Evolutionary conservation across 2,797 vertebrate species (phyloP).

Genomic region (Diceros bicornis): DNA sequence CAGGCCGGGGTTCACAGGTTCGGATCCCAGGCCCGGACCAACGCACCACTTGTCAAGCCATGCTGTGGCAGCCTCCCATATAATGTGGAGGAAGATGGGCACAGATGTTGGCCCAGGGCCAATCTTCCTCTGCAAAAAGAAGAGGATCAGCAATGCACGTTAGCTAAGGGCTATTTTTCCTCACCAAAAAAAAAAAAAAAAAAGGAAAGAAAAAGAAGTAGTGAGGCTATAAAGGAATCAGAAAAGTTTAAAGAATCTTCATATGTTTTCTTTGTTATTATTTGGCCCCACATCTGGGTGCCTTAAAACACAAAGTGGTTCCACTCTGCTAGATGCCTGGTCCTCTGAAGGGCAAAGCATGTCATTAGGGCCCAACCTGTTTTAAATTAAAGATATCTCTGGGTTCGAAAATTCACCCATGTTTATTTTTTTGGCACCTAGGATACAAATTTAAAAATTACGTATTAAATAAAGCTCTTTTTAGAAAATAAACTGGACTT

Average conservation of each 20-base stretch:
- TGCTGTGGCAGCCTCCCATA: too few species aligned
- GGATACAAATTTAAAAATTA: neutral
- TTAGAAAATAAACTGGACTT: slow-evolving; percentile 32
- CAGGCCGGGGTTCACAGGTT: too few species aligned
- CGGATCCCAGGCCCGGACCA: too few species aligned
- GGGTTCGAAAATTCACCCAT: neutral
- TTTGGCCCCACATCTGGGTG: neutral
- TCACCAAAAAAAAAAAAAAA: too few species aligned
- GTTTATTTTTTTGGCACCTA: neutral
- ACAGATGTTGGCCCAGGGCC: too few species aligned
- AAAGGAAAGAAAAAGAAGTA: neutral
- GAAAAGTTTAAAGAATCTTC: neutral
- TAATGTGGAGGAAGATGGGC: too few species aligned
- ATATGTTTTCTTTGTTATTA: neutral
- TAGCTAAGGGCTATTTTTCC: too few species aligned
- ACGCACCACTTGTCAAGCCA: too few species aligned
- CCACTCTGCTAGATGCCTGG: neutral
- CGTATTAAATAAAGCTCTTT: neutral
- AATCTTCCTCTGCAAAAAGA: too few species aligned
- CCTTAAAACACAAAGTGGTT: neutral
- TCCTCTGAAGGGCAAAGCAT: neutral
- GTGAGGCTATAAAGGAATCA: neutral
- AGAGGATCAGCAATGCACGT: too few species aligned
- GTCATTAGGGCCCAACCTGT: neutral
- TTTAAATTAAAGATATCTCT: neutral